Evolutionary conservation across 2,888 invertebrate genomes (phyloP), one percentile per base, ranked within the genome.

Genomic region (Drosophila pseudotakahashii): DNA sequence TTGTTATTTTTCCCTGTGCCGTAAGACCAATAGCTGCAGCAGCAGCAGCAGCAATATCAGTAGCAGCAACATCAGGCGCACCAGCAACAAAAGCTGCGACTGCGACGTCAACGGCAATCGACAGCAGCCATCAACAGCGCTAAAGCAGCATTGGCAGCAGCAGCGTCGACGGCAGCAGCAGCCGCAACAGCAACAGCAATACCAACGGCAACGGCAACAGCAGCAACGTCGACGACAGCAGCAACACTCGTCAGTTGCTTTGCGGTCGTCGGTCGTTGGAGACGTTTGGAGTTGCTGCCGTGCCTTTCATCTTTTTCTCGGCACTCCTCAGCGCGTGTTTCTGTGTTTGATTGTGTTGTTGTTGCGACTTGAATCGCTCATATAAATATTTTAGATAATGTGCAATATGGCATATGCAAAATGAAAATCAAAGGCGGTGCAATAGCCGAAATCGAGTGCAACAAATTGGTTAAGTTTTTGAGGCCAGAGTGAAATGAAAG

Each of bases 401-500:
- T 39, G 32, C 54, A 64, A 64, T 48, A 48, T 30, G 58, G 30
- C 30, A 30, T 41, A 23, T 55, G 66, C 57, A 19, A 47, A 67
- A 54, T 52, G 45, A n/a, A 32, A 4, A 54, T 52, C 51, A n/a
- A 34, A 4, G 23, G 32, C 50, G 58, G 36, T 30, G 47, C 48
- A 53, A 34, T 48, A 53, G 67, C 36, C 19, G 1, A 26, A 47
- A 50, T 32, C 37, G 44, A 60, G 61, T 59, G 26, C 50, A 36
- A 13, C 48, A 52, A 60, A 36, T 71, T 14, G 51, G 60, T 55
- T 50, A 13, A 5, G 7, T n/a, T 19, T 59, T 58, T 51, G 59
- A 51, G 45, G 54, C 66, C 68, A 69, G 68, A 69, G 78, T 88
- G 76, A 83, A 83, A 88, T 58, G 88, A 83, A 83, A 83, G 87